Evolutionary conservation across 2,888 invertebrate genomes (phyloP), one percentile per base, ranked within the genome.

Genomic region (Hesperia comma): DNA sequence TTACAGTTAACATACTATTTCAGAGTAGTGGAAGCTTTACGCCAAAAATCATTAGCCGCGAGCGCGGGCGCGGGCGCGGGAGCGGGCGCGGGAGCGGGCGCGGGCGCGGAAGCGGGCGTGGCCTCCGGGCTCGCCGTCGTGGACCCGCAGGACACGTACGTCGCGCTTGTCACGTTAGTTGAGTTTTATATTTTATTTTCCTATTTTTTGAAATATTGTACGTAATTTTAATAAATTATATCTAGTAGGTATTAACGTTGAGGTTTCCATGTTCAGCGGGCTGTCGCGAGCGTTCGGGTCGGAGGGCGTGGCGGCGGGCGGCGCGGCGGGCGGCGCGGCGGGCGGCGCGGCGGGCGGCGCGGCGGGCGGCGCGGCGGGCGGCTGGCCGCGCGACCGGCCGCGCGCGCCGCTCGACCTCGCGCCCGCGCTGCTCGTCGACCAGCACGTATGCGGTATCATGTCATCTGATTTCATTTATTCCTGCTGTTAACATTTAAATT

Each of bases 151-250:
- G 96, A 96, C 78, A 92, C 94, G 53, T 96, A 96, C 86, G 94
- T 95, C 53, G 94, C 95, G 10, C 86, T 95, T 64, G 93, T 95
- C 71, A 95, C 94, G 96, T 96, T 82, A 91, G 94, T 85, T 69
- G 68, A 26, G 5, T 53, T 26, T 26, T 2, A 26, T 26, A 26
- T 26, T 5, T 4, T 26, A 4, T n/a, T n/a, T n/a, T n/a, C n/a
- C n/a, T n/a, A n/a, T n/a, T n/a, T n/a, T n/a, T n/a, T n/a, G n/a
- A n/a, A n/a, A n/a, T n/a, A n/a, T n/a, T n/a, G n/a, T n/a, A n/a
- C n/a, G n/a, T n/a, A n/a, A n/a, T n/a, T n/a, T n/a, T n/a, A n/a
- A n/a, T n/a, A n/a, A n/a, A n/a, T n/a, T n/a, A n/a, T n/a, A n/a
- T n/a, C n/a, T n/a, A n/a, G n/a, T n/a, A n/a, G n/a, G n/a, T n/a